phyloP scores from a whole-genome alignment of 2,888 invertebrate species.

The Tenthredo distinguenda region DNA sequence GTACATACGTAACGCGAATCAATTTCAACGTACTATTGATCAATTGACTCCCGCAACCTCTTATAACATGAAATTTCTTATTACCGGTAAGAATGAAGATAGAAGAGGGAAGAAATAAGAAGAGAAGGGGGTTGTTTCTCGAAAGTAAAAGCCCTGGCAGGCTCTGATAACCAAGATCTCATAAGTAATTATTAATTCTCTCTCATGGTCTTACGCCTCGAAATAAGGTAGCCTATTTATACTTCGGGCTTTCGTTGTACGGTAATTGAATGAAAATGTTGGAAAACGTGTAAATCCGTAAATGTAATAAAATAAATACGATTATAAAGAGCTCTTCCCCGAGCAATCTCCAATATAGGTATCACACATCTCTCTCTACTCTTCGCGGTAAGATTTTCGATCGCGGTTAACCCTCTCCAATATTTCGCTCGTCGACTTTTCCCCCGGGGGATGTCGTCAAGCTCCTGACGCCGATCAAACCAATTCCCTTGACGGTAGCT shows the following conservation, averaged over 20 bases:
- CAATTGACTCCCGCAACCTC: background rate
- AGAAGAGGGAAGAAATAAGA: background rate
- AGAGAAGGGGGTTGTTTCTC: background rate
- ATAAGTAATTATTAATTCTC: background rate
- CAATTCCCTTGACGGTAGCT: conserved; percentile 40
- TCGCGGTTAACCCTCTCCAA: conserved; percentile 19
- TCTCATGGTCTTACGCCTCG: background rate
- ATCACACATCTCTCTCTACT: background rate
- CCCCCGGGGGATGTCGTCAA: conserved; percentile 44
- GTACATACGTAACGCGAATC: background rate
- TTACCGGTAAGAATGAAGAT: background rate
- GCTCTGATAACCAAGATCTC: background rate
- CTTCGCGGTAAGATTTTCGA: conserved; percentile 16
- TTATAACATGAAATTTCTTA: background rate
- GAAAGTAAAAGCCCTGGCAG: background rate
- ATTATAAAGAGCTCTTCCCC: background rate
- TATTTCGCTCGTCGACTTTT: background rate
- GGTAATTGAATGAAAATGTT: background rate
- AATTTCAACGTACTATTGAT: background rate
- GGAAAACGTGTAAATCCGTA: background rate
- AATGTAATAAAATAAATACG: background rate
- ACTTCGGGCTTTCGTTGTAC: background rate
- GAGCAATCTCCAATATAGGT: background rate
- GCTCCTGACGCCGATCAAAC: conserved; percentile 47
- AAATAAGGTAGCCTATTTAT: background rate